Percentiles rank a stretch among this genome's conserved stretches.
These are phyloP conservation scores for Cheirogaleus major DNA, from an alignment of 2,797 vertebrate species.

Conservation along the genomic window DNA sequence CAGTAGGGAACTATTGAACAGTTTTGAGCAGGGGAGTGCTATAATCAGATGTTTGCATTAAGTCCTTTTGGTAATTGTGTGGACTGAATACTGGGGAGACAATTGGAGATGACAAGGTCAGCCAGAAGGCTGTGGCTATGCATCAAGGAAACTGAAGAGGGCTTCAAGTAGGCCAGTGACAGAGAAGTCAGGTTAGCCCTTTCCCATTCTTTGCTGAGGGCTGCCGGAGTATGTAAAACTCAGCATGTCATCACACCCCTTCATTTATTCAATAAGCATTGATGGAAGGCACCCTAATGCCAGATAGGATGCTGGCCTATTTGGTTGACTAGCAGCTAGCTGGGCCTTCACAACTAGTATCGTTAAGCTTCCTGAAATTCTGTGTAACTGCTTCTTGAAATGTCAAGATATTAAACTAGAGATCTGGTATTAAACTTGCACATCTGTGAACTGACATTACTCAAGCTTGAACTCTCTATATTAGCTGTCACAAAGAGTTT, in stretches of 20 bases:
- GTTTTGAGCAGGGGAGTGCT: not conserved
- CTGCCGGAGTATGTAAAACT: slow-evolving; percentile 24
- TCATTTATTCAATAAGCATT: slow-evolving; percentile 45
- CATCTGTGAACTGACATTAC: slow-evolving; percentile 35
- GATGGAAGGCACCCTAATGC: not conserved
- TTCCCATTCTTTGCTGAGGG: slow-evolving; percentile 16
- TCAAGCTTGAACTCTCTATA: slow-evolving; percentile 21
- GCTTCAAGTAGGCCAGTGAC: not conserved
- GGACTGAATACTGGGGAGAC: not conserved
- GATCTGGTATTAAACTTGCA: slow-evolving; percentile 31
- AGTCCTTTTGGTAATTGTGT: not conserved
- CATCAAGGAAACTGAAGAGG: not conserved
- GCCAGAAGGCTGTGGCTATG: not conserved
- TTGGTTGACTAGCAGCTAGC: not conserved
- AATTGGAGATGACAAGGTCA: not conserved
- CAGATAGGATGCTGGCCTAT: not conserved
- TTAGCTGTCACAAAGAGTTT: slow-evolving; percentile 49
- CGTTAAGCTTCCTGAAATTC: slow-evolving; percentile 24
- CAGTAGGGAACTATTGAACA: not conserved
- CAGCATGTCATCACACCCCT: not conserved
- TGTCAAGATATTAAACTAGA: slow-evolving; percentile 42
- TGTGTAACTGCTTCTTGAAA: slow-evolving; percentile 32
- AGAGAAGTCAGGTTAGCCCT: not conserved
- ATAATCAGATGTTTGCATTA: not conserved
- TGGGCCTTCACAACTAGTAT: not conserved